Percentiles rank a stretch among this genome's conserved stretches.
Conservation (phyloP, 2,797 vertebrate genomes). For the Perodicticus potto region DNA sequence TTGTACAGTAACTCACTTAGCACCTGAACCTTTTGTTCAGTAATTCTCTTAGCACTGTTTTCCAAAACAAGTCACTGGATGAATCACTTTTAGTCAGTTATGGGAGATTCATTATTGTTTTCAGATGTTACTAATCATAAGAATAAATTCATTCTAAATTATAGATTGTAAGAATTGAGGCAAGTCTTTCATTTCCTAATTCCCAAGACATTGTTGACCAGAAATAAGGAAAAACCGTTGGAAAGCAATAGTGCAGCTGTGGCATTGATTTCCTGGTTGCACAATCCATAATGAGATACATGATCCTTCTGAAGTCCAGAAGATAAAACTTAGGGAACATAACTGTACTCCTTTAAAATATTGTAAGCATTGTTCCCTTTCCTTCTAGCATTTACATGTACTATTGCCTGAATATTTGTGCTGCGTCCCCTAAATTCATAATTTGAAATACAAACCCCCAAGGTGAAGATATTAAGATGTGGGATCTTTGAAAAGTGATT, state of each 20-base stretch:
- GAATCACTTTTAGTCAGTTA: background rate
- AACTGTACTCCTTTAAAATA: background rate
- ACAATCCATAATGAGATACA: background rate
- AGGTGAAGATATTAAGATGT: background rate
- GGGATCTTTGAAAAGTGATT: background rate
- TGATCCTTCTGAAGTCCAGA: background rate
- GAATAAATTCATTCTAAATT: background rate
- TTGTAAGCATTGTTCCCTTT: background rate
- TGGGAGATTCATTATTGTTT: background rate
- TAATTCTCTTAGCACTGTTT: background rate
- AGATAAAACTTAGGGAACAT: background rate
- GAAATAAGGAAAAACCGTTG: background rate
- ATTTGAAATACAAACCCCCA: background rate
- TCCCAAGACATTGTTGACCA: background rate
- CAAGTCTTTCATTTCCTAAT: background rate
- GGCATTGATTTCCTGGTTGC: background rate
- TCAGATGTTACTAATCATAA: background rate
- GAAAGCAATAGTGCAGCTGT: background rate
- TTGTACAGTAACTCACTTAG: background rate
- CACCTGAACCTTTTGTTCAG: conserved; percentile 4
- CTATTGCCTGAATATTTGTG: background rate
- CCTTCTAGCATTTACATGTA: background rate
- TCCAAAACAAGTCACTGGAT: background rate
- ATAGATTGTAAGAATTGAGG: background rate
- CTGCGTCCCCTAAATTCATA: background rate